Conservation (phyloP, 2,113 vertebrate genomes). For the Odocoileus hemionus region DNA sequence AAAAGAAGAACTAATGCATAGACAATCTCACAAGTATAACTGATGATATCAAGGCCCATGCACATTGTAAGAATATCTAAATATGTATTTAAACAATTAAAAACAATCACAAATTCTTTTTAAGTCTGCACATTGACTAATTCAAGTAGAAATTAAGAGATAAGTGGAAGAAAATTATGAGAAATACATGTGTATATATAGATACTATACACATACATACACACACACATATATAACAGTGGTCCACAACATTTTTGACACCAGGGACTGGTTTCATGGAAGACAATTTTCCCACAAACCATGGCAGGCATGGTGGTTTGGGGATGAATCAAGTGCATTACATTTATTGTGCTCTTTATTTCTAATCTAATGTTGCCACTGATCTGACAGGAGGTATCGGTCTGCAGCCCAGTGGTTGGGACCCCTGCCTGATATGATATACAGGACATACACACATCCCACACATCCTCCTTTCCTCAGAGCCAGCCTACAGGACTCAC, state of each 20-base stretch:
- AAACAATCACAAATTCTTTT: not conserved
- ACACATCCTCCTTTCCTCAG: not conserved
- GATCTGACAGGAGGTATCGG: not conserved
- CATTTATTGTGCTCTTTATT: not conserved
- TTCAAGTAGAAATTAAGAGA: not conserved
- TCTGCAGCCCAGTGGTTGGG: not conserved
- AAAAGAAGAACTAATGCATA: not conserved
- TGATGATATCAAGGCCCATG: not conserved
- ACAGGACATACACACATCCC: not conserved
- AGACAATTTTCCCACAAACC: not conserved
- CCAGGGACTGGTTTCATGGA: not conserved
- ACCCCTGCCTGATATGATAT: not conserved
- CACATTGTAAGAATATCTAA: not conserved
- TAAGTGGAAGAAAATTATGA: not conserved
- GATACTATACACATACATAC: not conserved
- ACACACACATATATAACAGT: too few relatives aligned
- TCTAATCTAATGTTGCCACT: not conserved
- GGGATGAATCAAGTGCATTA: not conserved
- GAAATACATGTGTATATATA: not conserved
- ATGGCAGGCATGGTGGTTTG: rapidly evolving
- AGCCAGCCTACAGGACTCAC: not conserved
- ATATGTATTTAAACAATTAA: not conserved
- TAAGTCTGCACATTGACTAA: not conserved
- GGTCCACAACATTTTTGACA: not conserved
- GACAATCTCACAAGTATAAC: not conserved